phyloP scores from a whole-genome alignment of 2,113 vertebrate species.

The Eonycteris spelaea region DNA sequence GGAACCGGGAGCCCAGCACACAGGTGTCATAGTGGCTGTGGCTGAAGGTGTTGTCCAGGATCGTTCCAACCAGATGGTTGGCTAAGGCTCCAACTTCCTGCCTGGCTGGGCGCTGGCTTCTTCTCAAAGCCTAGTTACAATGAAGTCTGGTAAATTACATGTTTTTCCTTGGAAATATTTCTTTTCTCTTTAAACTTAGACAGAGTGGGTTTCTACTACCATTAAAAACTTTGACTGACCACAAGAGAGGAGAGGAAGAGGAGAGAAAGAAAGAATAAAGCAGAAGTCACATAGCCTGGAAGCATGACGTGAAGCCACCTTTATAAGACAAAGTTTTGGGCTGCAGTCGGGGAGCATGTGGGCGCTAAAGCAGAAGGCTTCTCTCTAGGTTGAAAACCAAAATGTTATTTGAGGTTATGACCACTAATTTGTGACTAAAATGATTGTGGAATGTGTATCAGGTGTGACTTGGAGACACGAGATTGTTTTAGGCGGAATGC shows the following conservation, averaged over 20 bases:
- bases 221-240: not conserved
- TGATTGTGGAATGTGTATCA: not conserved
- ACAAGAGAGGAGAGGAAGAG: too few relatives aligned
- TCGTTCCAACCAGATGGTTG: not conserved
- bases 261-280: not conserved
- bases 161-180: not conserved
- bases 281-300: not conserved
- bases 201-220: not conserved
- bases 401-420: not conserved
- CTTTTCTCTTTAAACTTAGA: not conserved
- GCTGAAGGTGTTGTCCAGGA: not conserved
- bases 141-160: not conserved
- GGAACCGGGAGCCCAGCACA: not conserved
- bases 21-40: not conserved
- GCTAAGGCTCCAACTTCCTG: not conserved
- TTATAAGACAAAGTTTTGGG: not conserved
- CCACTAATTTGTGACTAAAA: not conserved
- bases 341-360: not conserved
- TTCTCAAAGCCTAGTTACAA: not conserved
- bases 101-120: not conserved
- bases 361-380: not conserved
- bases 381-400: not conserved
- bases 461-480: not conserved
- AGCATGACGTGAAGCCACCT: not conserved
- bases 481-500: not conserved